These are phyloP conservation scores for Arion vulgaris DNA, from an alignment of 1,140 invertebrate genomes.

Conservation along the genomic window DNA sequence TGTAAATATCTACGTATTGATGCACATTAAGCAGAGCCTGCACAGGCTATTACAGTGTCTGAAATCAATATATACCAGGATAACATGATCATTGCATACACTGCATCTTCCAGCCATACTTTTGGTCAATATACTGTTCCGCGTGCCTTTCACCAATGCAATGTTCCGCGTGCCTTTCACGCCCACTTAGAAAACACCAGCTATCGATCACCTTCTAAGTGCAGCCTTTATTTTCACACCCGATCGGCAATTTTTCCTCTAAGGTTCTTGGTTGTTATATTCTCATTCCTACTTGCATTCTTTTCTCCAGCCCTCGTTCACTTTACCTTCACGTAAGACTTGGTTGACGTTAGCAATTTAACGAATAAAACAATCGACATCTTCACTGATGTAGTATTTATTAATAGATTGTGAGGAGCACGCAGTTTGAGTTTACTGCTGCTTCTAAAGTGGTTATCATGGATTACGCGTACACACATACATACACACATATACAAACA, in stretches of 20 bases:
- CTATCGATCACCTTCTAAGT: neutral
- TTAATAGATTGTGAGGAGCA: neutral
- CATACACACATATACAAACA: no score
- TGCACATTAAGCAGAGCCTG: no score
- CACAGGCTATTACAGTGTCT: no score
- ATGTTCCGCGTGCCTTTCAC: neutral
- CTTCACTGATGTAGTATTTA: neutral
- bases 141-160: no score
- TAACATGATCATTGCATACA: neutral
- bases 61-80: neutral
- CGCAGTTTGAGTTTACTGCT: no score
- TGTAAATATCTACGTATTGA: no score
- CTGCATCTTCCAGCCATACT: neutral
- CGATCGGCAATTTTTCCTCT: neutral
- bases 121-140: neutral
- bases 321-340: neutral
- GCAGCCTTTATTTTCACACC: neutral
- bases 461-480: no score
- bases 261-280: neutral
- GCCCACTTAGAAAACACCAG: neutral
- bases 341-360: neutral
- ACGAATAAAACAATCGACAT: neutral
- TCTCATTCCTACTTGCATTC: neutral
- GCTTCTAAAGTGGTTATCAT: neutral
- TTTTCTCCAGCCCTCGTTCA: neutral